phyloP scores from a whole-genome alignment of 2,888 invertebrate species.

The Cerceris ruficornis region DNA sequence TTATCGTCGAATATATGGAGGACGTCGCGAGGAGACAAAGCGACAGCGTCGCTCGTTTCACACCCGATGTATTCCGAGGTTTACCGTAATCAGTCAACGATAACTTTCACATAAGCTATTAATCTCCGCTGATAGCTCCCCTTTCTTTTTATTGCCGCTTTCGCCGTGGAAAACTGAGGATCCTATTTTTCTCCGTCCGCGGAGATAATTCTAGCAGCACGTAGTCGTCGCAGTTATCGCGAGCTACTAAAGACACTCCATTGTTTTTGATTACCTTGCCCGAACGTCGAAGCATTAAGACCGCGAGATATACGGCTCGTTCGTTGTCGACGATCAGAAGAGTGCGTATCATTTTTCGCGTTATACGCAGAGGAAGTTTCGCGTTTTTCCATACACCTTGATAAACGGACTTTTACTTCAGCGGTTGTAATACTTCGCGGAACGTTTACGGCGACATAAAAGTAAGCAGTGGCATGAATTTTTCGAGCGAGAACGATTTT shows the following conservation, averaged over 20 bases:
- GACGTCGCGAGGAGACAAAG: slow-evolving; percentile 19
- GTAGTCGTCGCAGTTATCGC: slow-evolving; percentile 12
- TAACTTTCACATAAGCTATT: slow-evolving; percentile 49
- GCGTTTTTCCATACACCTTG: too few relatives aligned
- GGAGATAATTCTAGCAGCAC: slow-evolving; percentile 6
- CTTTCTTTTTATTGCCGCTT: slow-evolving; percentile 35
- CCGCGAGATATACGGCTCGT: not conserved
- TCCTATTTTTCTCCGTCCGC: slow-evolving; percentile 30
- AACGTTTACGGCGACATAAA: too few relatives aligned
- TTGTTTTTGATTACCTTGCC: slow-evolving; percentile 10
- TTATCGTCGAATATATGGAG: slow-evolving; percentile 21
- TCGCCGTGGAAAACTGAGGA: slow-evolving; percentile 8
- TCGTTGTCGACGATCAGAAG: not conserved
- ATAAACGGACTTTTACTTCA: too few relatives aligned
- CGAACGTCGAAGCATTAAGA: not conserved
- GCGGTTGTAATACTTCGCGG: too few relatives aligned
- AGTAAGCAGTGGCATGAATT: too few relatives aligned
- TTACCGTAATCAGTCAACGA: slow-evolving; percentile 45
- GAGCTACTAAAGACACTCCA: slow-evolving; percentile 21
- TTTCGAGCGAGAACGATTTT: too few relatives aligned
- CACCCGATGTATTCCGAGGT: slow-evolving; percentile 12
- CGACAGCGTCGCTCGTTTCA: slow-evolving; percentile 24
- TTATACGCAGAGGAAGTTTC: not conserved
- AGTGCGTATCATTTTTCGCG: not conserved
- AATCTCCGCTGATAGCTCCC: slow-evolving; percentile 32